Conservation (phyloP, 1,140 invertebrate species). For the Micrasema longulum region DNA sequence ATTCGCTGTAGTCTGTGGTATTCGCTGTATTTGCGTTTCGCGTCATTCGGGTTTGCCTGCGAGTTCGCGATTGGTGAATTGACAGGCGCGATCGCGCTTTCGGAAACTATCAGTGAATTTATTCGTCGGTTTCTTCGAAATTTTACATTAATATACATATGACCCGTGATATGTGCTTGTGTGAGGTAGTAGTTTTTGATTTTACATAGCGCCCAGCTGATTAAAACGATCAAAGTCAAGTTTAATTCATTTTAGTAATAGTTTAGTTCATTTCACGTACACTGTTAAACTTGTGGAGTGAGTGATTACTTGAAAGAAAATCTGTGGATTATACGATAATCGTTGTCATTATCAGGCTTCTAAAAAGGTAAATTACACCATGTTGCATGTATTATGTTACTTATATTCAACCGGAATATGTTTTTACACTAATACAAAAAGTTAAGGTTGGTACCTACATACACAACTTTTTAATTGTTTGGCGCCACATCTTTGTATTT, state of each 20-base stretch:
- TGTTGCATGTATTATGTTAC: neutral
- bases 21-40: no score
- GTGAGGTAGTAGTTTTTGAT: neutral
- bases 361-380: conserved; percentile 5
- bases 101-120: neutral
- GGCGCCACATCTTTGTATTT: no score
- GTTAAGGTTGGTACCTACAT: no score
- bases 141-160: conserved; percentile 19
- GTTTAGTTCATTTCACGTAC: no score
- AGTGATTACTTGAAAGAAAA: conserved; percentile 38
- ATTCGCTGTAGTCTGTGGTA: no score
- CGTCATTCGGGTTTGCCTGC: no score
- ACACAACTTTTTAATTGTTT: no score
- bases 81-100: conserved; percentile 4
- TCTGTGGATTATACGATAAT: conserved; percentile 30
- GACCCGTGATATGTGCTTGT: conserved; percentile 16
- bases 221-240: no score
- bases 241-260: no score
- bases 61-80: neutral
- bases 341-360: conserved; percentile 1
- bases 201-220: neutral
- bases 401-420: no score
- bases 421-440: no score
- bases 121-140: neutral
- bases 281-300: conserved; percentile 33